Evolutionary conservation across 92 coral and sea anemone genomes (phyloP), one percentile per base, ranked within the genome.

Genomic region (Parazoanthus darwini): DNA sequence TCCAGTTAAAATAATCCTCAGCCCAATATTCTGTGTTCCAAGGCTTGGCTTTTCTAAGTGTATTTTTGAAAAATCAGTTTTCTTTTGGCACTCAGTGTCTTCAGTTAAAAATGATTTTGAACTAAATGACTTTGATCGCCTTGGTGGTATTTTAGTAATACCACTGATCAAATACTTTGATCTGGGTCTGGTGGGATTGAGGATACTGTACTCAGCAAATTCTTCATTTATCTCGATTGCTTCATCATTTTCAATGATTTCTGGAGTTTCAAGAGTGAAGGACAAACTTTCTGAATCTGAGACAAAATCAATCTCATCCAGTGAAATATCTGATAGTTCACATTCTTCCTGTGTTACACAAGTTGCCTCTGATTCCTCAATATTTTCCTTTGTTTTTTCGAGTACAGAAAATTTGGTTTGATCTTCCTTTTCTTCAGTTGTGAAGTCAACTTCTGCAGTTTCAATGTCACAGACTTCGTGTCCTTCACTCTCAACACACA

Each of bases 381-480:
- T 18, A 76, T 15, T 78, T 74, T 86, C 79, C 25, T 74, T 59
- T 75, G 37, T 20, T 51, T 63, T 86, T 76, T 79, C 74, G 16
- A 43, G 73, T n/a, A 84, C 80, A 82, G 90, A 66, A 39, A 77
- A 75, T 33, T 84, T 23, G 18, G 50, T 43, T 36, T 20, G 14
- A 4, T 43, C n/a, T 33, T 88, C 87, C 72, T 91, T 86, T 33
- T 88, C 93, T 29, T 84, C 65, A 74, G 86, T 88, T 63, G 54
- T 58, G 42, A 63, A 81, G 36, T 23, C 38, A 38, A 71, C 16
- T 39, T 83, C 43, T 8, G 78, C 70, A 15, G 39, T 70, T 44
- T 83, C 77, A 70, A 68, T 43, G 67, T 68, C 10, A 25, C 43
- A 68, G 66, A 44, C 66, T 67, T 83, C 18, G 23, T 43, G 87